phyloP scores from a whole-genome alignment of 2,888 invertebrate genomes.

The Drosophila flavopinicola region DNA sequence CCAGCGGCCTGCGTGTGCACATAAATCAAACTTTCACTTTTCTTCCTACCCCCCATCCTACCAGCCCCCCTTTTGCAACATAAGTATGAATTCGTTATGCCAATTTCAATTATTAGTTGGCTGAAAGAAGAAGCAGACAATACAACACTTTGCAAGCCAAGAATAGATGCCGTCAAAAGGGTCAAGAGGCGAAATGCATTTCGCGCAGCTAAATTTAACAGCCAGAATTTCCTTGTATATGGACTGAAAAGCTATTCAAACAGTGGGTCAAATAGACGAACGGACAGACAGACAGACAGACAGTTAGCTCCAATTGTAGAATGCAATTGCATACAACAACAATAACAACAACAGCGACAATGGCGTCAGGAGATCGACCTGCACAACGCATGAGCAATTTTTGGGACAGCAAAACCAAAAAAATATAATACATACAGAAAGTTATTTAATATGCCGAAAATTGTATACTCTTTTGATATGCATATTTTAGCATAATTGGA shows the following conservation, averaged over 20 bases:
- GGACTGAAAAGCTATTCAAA: constrained; percentile 33
- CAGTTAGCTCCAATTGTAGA: constrained; percentile 42
- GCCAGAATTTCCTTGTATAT: constrained; percentile 50
- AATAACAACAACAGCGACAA: constrained; percentile 20
- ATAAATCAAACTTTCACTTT: constrained; percentile 80
- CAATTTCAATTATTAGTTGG: constrained; percentile 52
- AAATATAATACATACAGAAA: not conserved
- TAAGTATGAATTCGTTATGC: constrained; percentile 39
- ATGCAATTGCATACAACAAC: constrained; percentile 42
- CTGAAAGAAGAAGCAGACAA: constrained; percentile 1
- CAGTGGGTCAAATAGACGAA: constrained; percentile 58
- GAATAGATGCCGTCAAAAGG: constrained; percentile 68
- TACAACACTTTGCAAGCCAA: constrained; percentile 46
- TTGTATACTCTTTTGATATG: constrained; percentile 14
- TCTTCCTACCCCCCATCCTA: constrained; percentile 6
- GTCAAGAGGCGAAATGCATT: constrained; percentile 67
- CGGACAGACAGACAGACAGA: not conserved
- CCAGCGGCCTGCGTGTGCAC: constrained; percentile 46
- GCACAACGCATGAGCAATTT: constrained; percentile 35
- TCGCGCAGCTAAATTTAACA: constrained; percentile 47
- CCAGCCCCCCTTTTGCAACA: not conserved
- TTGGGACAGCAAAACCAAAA: constrained; percentile 7
- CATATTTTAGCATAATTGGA: too few relatives aligned
- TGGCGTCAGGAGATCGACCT: constrained; percentile 63
- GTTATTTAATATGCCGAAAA: not conserved